Base-by-base conservation (phyloP, 1,140 invertebrate genomes). In the Calephelis nemesis region DNA sequence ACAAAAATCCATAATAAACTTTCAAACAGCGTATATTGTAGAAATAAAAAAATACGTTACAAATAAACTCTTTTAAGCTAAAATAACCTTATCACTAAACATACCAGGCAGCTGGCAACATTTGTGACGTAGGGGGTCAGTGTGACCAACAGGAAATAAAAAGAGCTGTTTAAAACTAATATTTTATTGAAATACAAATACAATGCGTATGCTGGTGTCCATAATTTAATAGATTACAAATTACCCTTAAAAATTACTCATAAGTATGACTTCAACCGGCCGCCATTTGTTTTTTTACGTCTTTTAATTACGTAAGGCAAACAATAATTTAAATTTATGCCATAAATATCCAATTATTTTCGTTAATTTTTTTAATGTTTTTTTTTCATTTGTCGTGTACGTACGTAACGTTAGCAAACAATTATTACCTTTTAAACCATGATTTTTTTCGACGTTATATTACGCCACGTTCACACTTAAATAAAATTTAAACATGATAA, bases 1-100 rank as follows among this genome's bases (percentile, higher is more conserved):
- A 77, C 75, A 67, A 49, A 39, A 60, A 45, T 80, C 71, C 74
- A 79, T 82, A 83, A 82, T 83, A 83, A 84, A 82, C 74, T 78
- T 83, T 77, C 75, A 82, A 85, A 85, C 81, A 85, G 83, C 79
- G 79, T 85, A 85, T 85, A 85, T 82, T 85, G 79, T 81, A 77
- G 74, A 83, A 85, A 82, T 78, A 82, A 83, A 83, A 85, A 85
- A 85, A 82, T 83, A 83, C 81, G 78, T 73, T 82, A 84, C 79
- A 85, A 80, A 82, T 84, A 77, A 82, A 77, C 75, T 83, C 79
- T 84, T 77, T 78, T 82, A 78, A 77, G 70, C 76, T 81, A 83
- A 78, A 67, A 70, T 72, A 75, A 73, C 72, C 70, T 74, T 76
- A 72, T 72, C 66, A 47, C 63, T 63, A 69, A 62, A 54, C 68